phyloP scores from a whole-genome alignment of 1,140 invertebrate genomes.

The Drosophila subpulchrella region DNA sequence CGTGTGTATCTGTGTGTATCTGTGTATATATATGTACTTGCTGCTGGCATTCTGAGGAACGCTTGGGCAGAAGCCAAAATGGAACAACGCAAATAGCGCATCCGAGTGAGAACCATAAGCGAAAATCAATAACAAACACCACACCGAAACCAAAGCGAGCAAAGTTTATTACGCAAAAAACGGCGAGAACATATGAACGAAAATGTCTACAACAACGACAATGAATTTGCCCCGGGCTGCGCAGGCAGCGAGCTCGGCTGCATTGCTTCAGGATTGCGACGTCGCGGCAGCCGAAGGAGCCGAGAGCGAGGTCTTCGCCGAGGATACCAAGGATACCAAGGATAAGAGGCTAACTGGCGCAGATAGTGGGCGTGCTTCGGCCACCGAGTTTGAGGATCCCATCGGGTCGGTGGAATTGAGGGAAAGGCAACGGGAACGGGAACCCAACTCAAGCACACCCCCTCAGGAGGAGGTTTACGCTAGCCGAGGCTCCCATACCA shows the following conservation, averaged over 20 bases:
- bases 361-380: slow-evolving; percentile 70
- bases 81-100: slow-evolving; percentile 42
- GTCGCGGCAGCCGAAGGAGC: slow-evolving; percentile 18
- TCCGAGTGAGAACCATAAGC: slow-evolving; percentile 37
- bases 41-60: slow-evolving; percentile 20
- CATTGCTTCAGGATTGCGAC: slow-evolving; percentile 13
- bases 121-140: slow-evolving; percentile 53
- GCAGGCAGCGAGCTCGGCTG: slow-evolving; percentile 2
- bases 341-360: not conserved
- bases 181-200: slow-evolving; percentile 16
- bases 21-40: no score
- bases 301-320: slow-evolving; percentile 13
- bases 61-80: slow-evolving; percentile 49
- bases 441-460: not conserved
- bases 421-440: slow-evolving; percentile 7
- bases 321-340: not conserved
- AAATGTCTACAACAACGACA: slow-evolving; percentile 65
- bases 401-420: slow-evolving; percentile 21
- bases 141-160: slow-evolving; percentile 16
- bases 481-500: slow-evolving; percentile 59
- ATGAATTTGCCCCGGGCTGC: slow-evolving; percentile 41
- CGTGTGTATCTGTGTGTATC: slow-evolving; percentile 15
- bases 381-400: slow-evolving; percentile 64
- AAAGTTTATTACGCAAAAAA: slow-evolving; percentile 46
- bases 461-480: slow-evolving; percentile 22